Evolutionary conservation across 2,113 vertebrate species (phyloP), one percentile per base, ranked within the genome.

Genomic region (Panthera leo): DNA sequence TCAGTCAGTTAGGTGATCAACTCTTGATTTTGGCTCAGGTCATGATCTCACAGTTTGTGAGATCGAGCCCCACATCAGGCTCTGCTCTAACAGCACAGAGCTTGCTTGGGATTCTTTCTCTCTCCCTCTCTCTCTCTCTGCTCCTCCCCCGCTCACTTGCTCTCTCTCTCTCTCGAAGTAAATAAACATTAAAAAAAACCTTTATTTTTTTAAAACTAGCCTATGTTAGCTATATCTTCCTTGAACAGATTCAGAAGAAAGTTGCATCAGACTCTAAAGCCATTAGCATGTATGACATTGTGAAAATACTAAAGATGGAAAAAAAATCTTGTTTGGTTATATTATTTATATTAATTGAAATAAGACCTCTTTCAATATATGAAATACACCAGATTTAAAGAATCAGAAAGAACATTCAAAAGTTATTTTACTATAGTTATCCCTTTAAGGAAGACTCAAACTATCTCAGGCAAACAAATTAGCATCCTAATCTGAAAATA

Each of bases 351-450:
- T 79, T 95, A 92, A 76, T 18, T 67, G 29, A 94, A 90, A 82
- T 48, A 78, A 94, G 73, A 85, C 45, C 27, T 68, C 48, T 84
- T 96, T 93, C 29, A 53, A 39, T 79, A 36, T 73, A 85, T 45
- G 80, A 89, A 84, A 68, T 45, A 85, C 79, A 94, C 85, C 23
- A 83, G 51, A 87, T 8, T 73, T 95, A 95, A 95, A 83, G 45
- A 71, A 84, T 25, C 61, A 78, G 27, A 70, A 90, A 63, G 27
- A 93, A 88, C 5, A 31, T 84, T 84, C 25, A 85, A 80, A 93
- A 91, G 51, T 53, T 75, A 63, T 55, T 55, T 29, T 48, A 91
- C 14, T 34, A 48, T 1, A 89, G 65, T 73, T 42, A 85, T 85
- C 31, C 51, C 29, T 94, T 91, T 86, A 92, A 90, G 55, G 58